phyloP scores from a whole-genome alignment of 2,797 vertebrate genomes.

The Acestrorhynchus altus region DNA sequence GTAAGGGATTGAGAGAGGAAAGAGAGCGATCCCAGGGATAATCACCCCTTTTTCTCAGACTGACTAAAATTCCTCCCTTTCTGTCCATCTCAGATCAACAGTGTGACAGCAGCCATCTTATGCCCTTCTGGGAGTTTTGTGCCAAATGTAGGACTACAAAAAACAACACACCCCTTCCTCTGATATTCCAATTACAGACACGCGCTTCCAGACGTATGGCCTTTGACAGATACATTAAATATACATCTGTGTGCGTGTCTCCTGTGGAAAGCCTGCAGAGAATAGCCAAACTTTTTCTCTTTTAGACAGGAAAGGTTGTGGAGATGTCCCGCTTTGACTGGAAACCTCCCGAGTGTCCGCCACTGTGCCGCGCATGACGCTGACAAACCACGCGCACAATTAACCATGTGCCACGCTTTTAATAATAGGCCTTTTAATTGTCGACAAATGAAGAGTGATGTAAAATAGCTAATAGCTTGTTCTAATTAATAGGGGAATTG shows the following conservation, averaged over 20 bases:
- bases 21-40: not conserved
- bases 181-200: slow-evolving; percentile 36
- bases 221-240: slow-evolving; percentile 46
- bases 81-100: slow-evolving; percentile 20
- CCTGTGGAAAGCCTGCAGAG: slow-evolving; percentile 53
- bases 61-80: slow-evolving; percentile 42
- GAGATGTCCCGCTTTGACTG: slow-evolving; percentile 50
- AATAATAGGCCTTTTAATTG: slow-evolving; percentile 94
- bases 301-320: slow-evolving; percentile 64
- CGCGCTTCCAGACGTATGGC: slow-evolving; percentile 25
- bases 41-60: too few species aligned
- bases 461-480: slow-evolving; percentile 89
- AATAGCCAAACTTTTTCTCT: slow-evolving; percentile 46
- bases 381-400: slow-evolving; percentile 73
- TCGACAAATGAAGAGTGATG: slow-evolving; percentile 87
- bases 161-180: slow-evolving; percentile 27
- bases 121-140: slow-evolving; percentile 19
- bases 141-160: slow-evolving; percentile 3
- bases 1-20: too few species aligned
- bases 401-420: slow-evolving; percentile 84
- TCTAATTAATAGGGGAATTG: slow-evolving; percentile 94
- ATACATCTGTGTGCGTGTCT: slow-evolving; percentile 38
- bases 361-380: slow-evolving; percentile 54
- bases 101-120: not conserved
- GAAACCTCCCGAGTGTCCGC: slow-evolving; percentile 48